Evolutionary conservation across 1,140 invertebrate species (phyloP), one percentile per base, ranked within the genome.

Genomic region (Neodiprion pinetum): DNA sequence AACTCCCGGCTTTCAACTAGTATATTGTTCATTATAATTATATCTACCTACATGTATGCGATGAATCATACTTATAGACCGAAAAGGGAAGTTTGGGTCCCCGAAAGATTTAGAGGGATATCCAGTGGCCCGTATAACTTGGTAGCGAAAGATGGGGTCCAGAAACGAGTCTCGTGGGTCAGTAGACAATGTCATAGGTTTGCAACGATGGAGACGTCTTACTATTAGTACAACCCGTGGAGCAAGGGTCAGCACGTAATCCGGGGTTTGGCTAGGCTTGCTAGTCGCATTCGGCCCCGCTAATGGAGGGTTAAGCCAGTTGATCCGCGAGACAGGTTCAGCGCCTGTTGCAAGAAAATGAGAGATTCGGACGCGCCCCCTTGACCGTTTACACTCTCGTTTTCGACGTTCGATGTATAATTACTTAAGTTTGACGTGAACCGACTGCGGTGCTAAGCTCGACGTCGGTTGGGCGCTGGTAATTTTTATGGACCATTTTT

Each of bases 291-390:
- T 86, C 78, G 78, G 80, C 73, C 76, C 72, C 80, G 84, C 84
- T 86, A 86, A 87, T 87, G 84, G 86, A 84, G 83, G 84, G 81
- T 84, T 87, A 86, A 87, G 84, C 85, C 83, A 84, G 79, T 83
- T 85, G 84, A 85, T 86, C 83, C 81, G 82, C 48, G 72, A 76
- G 84, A 86, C 83, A 84, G 83, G 79, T 80, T 74, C 79, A 78
- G 81, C 80, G 76, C 67, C 67, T 69, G 21, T 21, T 14, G 67
- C 67, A 69, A 69, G 67, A 17, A 69, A 23, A 69, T 69, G 7
- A 21, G 11, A 7, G 67, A 21, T 47, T 69, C 67, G 11, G 10
- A 2, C 40, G 4, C 12, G 61, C 17, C 12, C 1, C 12, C 12
- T 65, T 17, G 17, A 7, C 12, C 12, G 12, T 65, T 11, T 65